Evolutionary conservation across 2,113 vertebrate genomes (phyloP).

Genomic region (Protomyctophum bolini): DNA sequence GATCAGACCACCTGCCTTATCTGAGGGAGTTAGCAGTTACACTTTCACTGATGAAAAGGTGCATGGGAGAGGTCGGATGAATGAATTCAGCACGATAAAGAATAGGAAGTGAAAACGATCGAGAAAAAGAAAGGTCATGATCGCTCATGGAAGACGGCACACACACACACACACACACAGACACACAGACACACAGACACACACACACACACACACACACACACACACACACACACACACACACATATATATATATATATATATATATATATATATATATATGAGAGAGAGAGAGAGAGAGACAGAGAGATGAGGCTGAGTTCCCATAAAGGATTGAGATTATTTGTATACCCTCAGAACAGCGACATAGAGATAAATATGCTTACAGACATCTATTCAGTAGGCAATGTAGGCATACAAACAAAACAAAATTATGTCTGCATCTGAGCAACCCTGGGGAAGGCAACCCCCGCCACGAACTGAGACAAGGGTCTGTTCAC

Average conservation of each 20-base stretch:
- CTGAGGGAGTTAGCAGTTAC: slow-evolving; percentile 1
- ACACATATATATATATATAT: background rate
- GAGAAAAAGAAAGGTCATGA: slow-evolving; percentile 7
- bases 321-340: too few species aligned
- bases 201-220: slow-evolving; percentile 1
- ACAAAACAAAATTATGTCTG: too few species aligned
- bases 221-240: background rate
- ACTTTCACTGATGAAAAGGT: background rate
- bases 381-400: too few species aligned
- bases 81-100: slow-evolving; percentile 39
- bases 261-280: background rate
- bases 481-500: slow-evolving; percentile 47
- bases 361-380: too few species aligned
- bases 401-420: too few species aligned
- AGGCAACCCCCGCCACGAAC: slow-evolving; percentile 17
- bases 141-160: slow-evolving; percentile 5
- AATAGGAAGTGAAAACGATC: slow-evolving; percentile 45
- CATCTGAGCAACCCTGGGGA: slow-evolving; percentile 32
- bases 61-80: background rate
- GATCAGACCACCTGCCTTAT: background rate
- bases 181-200: background rate
- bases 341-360: too few species aligned
- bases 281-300: slow-evolving; percentile 25
- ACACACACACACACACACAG: background rate
- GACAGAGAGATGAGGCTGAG: too few species aligned